phyloP scores from a whole-genome alignment of 37 sponge, comb jelly and placozoan genomes.

The Cladorhizidae sp. region DNA sequence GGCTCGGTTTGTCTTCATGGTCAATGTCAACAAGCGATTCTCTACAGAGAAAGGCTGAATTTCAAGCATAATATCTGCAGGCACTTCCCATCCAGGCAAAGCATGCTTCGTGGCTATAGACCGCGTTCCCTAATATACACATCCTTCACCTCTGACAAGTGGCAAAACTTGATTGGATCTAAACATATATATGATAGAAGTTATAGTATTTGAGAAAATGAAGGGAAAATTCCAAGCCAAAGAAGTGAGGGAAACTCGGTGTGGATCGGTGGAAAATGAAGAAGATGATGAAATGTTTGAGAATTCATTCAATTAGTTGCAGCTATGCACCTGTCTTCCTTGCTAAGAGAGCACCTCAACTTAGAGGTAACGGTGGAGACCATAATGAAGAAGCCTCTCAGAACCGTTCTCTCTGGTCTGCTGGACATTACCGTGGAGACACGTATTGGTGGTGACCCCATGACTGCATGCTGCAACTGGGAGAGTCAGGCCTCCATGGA shows the following conservation, averaged over 20 bases:
- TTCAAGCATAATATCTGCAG: slow-evolving; percentile 39
- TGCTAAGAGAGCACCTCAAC: slow-evolving; percentile 20
- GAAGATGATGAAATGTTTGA: neutral
- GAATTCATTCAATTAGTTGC: slow-evolving; percentile 46
- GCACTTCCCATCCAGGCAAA: slow-evolving; percentile 65
- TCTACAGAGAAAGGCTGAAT: slow-evolving; percentile 43
- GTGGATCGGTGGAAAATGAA: neutral
- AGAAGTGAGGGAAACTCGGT: neutral
- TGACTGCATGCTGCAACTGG: neutral
- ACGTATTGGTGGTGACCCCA: neutral
- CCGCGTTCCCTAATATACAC: slow-evolving; percentile 18
- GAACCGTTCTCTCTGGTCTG: neutral
- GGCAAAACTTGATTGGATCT: slow-evolving; percentile 14
- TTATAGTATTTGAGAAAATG: slow-evolving; percentile 1
- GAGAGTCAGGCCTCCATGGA: neutral
- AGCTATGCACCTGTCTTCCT: slow-evolving; percentile 25
- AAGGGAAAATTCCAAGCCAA: neutral
- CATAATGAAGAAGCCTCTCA: slow-evolving; percentile 26
- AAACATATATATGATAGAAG: slow-evolving; percentile 4
- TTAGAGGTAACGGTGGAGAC: slow-evolving; percentile 30
- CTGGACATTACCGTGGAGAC: neutral
- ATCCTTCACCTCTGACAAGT: neutral
- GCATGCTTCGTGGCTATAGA: neutral
- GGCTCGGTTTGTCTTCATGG: slow-evolving; percentile 43
- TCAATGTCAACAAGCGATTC: slow-evolving; percentile 53